Base-by-base conservation (phyloP, 1,140 invertebrate species). In the Bombus waltoni region DNA sequence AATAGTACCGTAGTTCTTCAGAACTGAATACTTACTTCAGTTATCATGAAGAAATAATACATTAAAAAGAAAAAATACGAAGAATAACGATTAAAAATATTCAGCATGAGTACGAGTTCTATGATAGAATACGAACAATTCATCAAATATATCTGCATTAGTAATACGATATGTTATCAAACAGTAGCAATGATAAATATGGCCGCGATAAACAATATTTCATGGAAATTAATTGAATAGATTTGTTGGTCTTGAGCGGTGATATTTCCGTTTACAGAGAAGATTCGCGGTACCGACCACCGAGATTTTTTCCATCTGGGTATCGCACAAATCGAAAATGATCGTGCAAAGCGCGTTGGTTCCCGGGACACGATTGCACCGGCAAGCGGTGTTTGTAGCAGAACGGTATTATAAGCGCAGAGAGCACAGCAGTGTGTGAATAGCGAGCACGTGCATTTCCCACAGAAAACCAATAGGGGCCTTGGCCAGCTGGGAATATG, bases 391-490 rank as follows among this genome's bases (percentile, higher is more conserved):
- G 85, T 89, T 89, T 85, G 81, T 84, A 89, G 85, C 89, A 83
- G 81, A 78, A 85, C 71, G 88, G 72, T 83, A 87, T 89, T 89
- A 89, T 89, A 87, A 89, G 87, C 90, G 89, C 75, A 73, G 84
- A 86, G 85, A 89, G 89, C 71, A n/a, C 44, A 62, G 82, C 89
- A 87, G 91, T 94, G 94, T 95, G 94, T 94, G 94, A 95, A 94
- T 94, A 94, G 91, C 83, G 91, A 93, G 90, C 94, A 94, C 94
- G 93, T 94, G 94, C 89, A 94, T 94, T 95, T 95, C 94, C 94
- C 94, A 95, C 94, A 94, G 94, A 93, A 93, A 93, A 92, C 92
- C 92, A 92, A 93, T 90, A 91, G 90, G 88, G 89, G 89, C 81
- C 89, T 91, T 90, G 89, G 74, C 89, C 89, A 92, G 92, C 91